Base-by-base conservation (phyloP, 2,888 invertebrate genomes). In the Leucophora obtusa region DNA sequence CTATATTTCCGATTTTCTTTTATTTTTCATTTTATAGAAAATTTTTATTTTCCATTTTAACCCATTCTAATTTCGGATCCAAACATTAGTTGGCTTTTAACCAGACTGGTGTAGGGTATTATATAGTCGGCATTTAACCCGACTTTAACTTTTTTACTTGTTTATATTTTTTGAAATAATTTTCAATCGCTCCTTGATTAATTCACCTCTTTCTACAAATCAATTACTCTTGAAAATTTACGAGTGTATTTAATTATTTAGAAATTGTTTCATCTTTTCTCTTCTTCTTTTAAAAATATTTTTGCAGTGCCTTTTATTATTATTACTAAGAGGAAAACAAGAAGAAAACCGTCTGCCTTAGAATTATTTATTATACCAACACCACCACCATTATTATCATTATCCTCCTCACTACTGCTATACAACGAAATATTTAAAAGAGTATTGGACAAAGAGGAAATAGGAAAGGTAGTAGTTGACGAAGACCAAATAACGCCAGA, bases 271-370 rank as follows among this genome's bases (percentile, higher is more conserved):
- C 24, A 71, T 68, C 14, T 63, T 59, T 62, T 72, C 69, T 71
- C 47, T 59, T 38, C 15, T 56, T 68, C 68, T 21, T 21, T 21
- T 56, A 43, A 60, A 21, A 28, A 8, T 60, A 10, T 74, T n/a
- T 70, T 79, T 82, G 54, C 78, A 82, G 82, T 82, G 83, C 83
- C 82, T 83, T 82, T 58, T 82, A 73, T 70, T 66, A 70, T 72
- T 77, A 73, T 66, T 66, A 70, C 72, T 77, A 73, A 74, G 70
- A 56, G 54, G 73, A 74, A 54, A 68, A 70, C 56, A 70, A 74
- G 8, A 77, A 81, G 35, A 77, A 73, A 66, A 71, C 68, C 66
- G 77, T 77, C 73, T 74, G 80, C 74, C 79, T 79, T 81, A 78
- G 74, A 75, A 79, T 76, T 83, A 83, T 83, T 82, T 78, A 77